Evolutionary conservation across 2,888 invertebrate species (phyloP).

Genomic region (Myopa tessellatipennis): DNA sequence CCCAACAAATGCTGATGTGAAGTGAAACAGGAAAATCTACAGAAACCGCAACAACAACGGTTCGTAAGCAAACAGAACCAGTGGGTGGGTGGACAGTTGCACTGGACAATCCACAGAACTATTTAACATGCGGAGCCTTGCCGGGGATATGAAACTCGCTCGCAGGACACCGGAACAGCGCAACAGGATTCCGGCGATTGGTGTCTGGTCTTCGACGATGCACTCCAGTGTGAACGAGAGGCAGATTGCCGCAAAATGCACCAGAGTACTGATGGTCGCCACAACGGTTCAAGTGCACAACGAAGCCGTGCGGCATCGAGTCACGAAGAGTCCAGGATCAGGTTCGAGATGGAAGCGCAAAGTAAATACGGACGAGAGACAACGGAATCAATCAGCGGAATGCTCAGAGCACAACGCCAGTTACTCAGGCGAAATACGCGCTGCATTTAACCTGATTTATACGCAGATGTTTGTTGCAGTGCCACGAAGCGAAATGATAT

Average conservation of each 20-base stretch:
- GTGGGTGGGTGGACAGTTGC: neutral
- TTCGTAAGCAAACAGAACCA: slow-evolving; percentile 19
- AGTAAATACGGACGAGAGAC: neutral
- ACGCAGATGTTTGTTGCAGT: neutral
- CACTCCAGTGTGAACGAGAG: neutral
- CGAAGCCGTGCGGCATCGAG: too few relatives aligned
- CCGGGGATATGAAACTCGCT: too few relatives aligned
- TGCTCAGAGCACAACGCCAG: neutral
- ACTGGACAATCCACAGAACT: neutral
- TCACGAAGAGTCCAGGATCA: neutral
- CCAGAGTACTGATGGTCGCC: slow-evolving; percentile 8
- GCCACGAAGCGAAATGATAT: too few relatives aligned
- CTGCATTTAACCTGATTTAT: slow-evolving; percentile 1
- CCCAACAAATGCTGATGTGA: neutral
- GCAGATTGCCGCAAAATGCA: slow-evolving; percentile 1
- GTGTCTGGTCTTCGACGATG: neutral
- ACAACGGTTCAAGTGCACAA: neutral
- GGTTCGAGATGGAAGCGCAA: neutral
- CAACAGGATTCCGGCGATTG: too few relatives aligned
- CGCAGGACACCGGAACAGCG: neutral
- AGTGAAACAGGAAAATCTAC: neutral
- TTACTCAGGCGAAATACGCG: too few relatives aligned
- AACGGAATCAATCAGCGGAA: slow-evolving; percentile 23
- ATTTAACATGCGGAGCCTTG: too few relatives aligned
- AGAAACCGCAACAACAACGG: neutral